Conservation (phyloP, 2,888 invertebrate species). For the Biston stratarius region DNA sequence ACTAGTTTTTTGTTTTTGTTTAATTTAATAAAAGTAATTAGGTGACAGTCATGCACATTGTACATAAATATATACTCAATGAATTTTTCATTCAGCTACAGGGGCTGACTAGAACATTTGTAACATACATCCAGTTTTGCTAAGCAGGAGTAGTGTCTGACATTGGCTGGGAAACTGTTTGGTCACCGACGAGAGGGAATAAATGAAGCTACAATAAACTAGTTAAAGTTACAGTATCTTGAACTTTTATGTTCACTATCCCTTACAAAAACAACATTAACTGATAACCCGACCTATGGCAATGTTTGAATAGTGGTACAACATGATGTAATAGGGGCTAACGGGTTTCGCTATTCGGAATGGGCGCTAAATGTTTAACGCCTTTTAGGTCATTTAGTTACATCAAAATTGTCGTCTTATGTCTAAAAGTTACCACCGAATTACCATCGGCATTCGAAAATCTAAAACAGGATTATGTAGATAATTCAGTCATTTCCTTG, state of each 20-base stretch:
- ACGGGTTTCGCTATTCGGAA: constrained; percentile 38
- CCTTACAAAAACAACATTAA: constrained; percentile 43
- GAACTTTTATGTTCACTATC: constrained; percentile 25
- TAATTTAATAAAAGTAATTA: too few species aligned
- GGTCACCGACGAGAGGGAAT: constrained; percentile 61
- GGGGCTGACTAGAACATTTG: background rate
- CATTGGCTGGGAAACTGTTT: constrained; percentile 63
- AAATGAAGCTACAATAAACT: constrained; percentile 31
- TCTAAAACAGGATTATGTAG: constrained; percentile 18
- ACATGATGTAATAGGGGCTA: constrained; percentile 41
- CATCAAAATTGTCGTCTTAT: constrained; percentile 7
- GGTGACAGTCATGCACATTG: background rate
- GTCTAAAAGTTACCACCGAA: constrained; percentile 7
- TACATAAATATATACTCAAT: background rate
- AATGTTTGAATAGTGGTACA: constrained; percentile 47
- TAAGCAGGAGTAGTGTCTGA: constrained; percentile 51
- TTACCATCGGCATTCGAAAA: background rate
- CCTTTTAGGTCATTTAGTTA: constrained; percentile 7
- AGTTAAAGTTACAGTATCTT: background rate
- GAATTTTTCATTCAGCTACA: background rate
- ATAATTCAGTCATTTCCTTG: constrained; percentile 19
- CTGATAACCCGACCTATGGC: constrained; percentile 50
- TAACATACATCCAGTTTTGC: background rate
- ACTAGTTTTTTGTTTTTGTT: too few species aligned
- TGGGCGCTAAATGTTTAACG: constrained; percentile 21